Base-by-base conservation (phyloP, 1,140 invertebrate species). In the Agraylea sexmaculata region DNA sequence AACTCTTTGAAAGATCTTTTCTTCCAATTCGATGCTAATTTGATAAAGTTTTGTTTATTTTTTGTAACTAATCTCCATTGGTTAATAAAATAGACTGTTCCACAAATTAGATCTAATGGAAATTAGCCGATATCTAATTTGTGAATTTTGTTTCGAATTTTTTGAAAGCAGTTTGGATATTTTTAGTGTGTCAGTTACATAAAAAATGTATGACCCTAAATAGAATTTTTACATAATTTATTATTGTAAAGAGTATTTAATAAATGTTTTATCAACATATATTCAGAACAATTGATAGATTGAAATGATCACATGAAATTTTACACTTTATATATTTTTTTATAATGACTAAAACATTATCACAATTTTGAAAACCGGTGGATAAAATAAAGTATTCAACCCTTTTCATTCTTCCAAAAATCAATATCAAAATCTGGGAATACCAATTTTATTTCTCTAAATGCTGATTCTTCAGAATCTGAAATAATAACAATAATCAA, bases 381-480 rank as follows among this genome's bases (percentile, higher is more conserved):
- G 7, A 8, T 27, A 27, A 7, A 27, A 8, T n/a, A 27, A n/a
- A 27, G 7, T 8, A 27, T 27, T 27, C n/a, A 8, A n/a, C 23
- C 7, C 7, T 8, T 4, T n/a, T 42, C 37, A 17, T 30, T 40
- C 23, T 36, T 34, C 64, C 62, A 67, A 10, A 60, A 45, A 31
- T 63, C 54, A 13, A 66, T 59, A 18, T 62, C 64, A 56, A 91
- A 90, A 12, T 88, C 74, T 17, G 83, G 82, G 58, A 91, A 89
- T 51, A 91, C 79, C 53, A 91, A 80, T 31, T 64, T 54, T 32
- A 90, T 87, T 67, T 94, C 89, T 40, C 71, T 68, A 46, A 61
- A 52, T 2, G 79, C 85, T 19, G 83, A 86, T 56, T 77, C 67
- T 39, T 62, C 52, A 1, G 87, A 89, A 75, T 93, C 88, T 77